Evolutionary conservation across 2,888 invertebrate species (phyloP).

Genomic region (Habroteleia sp.): DNA sequence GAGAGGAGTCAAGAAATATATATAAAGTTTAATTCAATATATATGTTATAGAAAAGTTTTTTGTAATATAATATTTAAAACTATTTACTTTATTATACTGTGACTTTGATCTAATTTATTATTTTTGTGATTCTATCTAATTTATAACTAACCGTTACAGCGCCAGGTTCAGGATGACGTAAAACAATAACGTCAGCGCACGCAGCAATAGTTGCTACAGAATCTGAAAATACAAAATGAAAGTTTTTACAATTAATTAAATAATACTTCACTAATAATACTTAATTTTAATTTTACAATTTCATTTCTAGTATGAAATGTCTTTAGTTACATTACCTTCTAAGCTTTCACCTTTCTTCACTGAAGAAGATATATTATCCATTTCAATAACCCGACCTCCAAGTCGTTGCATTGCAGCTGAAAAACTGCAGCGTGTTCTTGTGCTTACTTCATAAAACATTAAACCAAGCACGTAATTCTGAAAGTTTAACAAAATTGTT

Average conservation of each 20-base stretch:
- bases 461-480: constrained; percentile 96
- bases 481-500: constrained; percentile 50
- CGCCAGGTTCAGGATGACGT: constrained; percentile 95
- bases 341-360: constrained; percentile 97
- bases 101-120: no score
- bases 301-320: no score
- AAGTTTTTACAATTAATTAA: background rate
- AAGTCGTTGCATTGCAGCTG: constrained; percentile 97
- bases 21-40: no score
- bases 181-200: constrained; percentile 97
- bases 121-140: background rate
- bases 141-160: constrained; percentile 87
- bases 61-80: no score
- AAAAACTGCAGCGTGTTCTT: constrained; percentile 96
- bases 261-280: no score
- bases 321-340: no score
- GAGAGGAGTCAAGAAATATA: no score
- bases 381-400: constrained; percentile 96
- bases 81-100: no score
- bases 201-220: constrained; percentile 92
- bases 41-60: no score
- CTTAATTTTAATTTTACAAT: constrained; percentile 4
- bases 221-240: constrained; percentile 74
- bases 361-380: constrained; percentile 94
- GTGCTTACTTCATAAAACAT: constrained; percentile 99